These are phyloP conservation scores for Heterodera schachtii DNA, from an alignment of 1,140 invertebrate genomes.

Conservation along the genomic window DNA sequence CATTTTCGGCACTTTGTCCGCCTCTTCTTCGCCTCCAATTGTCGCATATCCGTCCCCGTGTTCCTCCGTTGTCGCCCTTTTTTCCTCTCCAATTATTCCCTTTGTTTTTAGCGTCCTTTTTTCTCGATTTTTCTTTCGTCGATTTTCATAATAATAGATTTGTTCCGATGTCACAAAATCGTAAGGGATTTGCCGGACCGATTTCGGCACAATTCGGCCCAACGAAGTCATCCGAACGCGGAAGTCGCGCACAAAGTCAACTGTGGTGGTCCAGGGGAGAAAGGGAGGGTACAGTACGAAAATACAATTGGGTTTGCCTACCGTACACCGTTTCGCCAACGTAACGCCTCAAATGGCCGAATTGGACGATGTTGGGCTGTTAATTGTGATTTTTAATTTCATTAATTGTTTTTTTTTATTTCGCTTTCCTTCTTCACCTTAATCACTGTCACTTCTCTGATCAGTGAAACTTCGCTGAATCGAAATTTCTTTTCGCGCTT, in stretches of 20 bases:
- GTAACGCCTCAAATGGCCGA: neutral
- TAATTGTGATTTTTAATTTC: neutral
- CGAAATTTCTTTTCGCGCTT: neutral
- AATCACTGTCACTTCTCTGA: neutral
- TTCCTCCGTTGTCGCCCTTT: neutral
- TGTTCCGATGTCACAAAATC: neutral
- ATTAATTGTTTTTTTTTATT: neutral
- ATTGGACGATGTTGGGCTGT: neutral
- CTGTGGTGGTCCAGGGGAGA: neutral
- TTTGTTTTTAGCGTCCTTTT: neutral
- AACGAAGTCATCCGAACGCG: neutral
- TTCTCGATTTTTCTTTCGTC: neutral
- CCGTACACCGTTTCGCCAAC: neutral
- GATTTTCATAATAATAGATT: too few relatives aligned
- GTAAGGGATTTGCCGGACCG: neutral
- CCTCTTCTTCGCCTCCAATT: neutral
- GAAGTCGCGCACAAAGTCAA: conserved; percentile 2
- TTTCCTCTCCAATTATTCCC: neutral
- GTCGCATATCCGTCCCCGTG: neutral
- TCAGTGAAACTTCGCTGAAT: neutral
- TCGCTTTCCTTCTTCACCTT: neutral
- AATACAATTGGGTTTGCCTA: neutral
- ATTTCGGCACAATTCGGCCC: conserved; percentile 1
- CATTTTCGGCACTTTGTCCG: neutral
- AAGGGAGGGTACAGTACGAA: neutral